Evolutionary conservation across 2,797 vertebrate species (phyloP).

Genomic region (Acestrorhynchus altus): DNA sequence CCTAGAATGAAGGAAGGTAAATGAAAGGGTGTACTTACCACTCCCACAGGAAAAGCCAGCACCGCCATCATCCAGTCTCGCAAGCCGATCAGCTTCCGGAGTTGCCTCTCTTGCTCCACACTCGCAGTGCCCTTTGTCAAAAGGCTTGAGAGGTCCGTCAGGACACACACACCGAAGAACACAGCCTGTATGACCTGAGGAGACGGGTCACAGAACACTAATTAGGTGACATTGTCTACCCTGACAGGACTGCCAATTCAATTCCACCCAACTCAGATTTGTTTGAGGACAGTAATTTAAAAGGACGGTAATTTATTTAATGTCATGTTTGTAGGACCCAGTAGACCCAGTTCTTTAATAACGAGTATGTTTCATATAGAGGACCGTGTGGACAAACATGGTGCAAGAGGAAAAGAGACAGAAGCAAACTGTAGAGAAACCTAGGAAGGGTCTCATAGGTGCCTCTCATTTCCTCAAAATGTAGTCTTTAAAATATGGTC

Average conservation of each 20-base stretch:
- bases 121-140: conserved; percentile 90
- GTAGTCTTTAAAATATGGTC: too few species aligned
- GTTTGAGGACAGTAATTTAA: background rate
- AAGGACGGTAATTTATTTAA: background rate
- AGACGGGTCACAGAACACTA: background rate
- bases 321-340: background rate
- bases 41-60: conserved; percentile 92
- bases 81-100: conserved; percentile 91
- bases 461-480: too few species aligned
- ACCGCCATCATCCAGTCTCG: conserved; percentile 97
- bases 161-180: conserved; percentile 94
- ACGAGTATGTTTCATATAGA: too few species aligned
- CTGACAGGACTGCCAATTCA: background rate
- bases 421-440: too few species aligned
- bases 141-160: conserved; percentile 94
- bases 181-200: conserved; percentile 94
- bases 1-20: too few species aligned
- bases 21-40: conserved; percentile 81
- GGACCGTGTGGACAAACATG: too few species aligned
- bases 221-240: background rate
- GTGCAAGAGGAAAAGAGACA: too few species aligned
- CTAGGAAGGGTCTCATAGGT: too few species aligned
- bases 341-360: too few species aligned
- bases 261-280: background rate
- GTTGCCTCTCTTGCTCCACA: conserved; percentile 92